These are phyloP conservation scores for Rhodeus uyekii DNA, from an alignment of 2,797 vertebrate species.

Conservation along the genomic window DNA sequence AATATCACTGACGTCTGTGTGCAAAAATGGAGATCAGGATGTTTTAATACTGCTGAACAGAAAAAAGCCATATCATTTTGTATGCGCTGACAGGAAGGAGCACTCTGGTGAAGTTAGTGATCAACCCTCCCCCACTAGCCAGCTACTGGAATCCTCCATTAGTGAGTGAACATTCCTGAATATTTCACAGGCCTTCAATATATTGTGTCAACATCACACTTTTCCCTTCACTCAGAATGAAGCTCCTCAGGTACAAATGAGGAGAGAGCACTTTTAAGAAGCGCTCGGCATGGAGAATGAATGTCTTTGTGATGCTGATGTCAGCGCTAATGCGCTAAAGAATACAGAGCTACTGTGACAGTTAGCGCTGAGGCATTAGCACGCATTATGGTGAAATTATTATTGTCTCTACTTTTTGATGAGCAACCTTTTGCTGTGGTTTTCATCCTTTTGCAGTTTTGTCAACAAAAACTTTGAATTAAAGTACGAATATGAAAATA, in stretches of 20 bases:
- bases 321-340: slow-evolving; percentile 52
- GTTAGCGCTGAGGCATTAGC: slow-evolving; percentile 58
- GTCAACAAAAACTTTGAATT: slow-evolving; percentile 47
- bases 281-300: slow-evolving; percentile 45
- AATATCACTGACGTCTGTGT: slow-evolving; percentile 41
- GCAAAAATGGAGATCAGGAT: slow-evolving; percentile 23
- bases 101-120: slow-evolving; percentile 42
- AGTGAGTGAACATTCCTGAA: slow-evolving; percentile 52
- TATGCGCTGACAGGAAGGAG: slow-evolving; percentile 22
- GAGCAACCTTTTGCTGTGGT: slow-evolving; percentile 53
- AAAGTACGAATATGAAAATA: slow-evolving; percentile 29
- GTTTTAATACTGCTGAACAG: slow-evolving; percentile 20
- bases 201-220: slow-evolving; percentile 61
- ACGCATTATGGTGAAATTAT: slow-evolving; percentile 62
- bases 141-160: slow-evolving; percentile 35
- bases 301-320: slow-evolving; percentile 56
- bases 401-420: slow-evolving; percentile 58
- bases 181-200: slow-evolving; percentile 59
- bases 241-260: slow-evolving; percentile 59
- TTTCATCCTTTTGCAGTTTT: slow-evolving; percentile 53
- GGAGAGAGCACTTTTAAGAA: slow-evolving; percentile 49
- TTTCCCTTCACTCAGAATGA: slow-evolving; percentile 49
- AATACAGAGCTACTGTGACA: slow-evolving; percentile 59
- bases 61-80: slow-evolving; percentile 30
- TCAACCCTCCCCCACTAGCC: slow-evolving; percentile 35